A percentile compares a stretch with the other conserved stretches of the same genome.
These are phyloP conservation scores for Clamator glandarius DNA, from an alignment of 2,797 vertebrate species.

Conservation along the genomic window DNA sequence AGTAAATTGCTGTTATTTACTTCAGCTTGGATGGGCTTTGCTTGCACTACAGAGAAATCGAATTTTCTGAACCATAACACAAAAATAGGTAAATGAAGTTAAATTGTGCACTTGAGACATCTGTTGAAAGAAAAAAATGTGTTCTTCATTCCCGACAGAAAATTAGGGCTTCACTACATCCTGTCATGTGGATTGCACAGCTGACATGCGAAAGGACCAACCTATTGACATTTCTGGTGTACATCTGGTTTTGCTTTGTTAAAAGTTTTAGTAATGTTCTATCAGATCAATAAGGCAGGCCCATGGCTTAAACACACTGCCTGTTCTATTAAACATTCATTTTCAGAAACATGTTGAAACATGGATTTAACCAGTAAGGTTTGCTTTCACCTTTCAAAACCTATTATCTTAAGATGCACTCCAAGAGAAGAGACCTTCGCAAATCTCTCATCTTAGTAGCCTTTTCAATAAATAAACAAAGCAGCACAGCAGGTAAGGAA, in stretches of 20 bases:
- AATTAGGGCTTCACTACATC: not conserved
- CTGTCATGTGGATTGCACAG: not conserved
- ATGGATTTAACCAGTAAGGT: not conserved
- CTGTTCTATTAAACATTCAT: not conserved
- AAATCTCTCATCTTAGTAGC: not conserved
- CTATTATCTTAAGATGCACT: not conserved
- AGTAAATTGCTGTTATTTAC: slow-evolving; percentile 37
- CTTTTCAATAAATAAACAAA: not conserved
- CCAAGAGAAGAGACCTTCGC: not conserved
- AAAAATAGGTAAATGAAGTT: slow-evolving; percentile 44
- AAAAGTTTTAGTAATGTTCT: not conserved
- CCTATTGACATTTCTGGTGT: not conserved
- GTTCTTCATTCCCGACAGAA: not conserved
- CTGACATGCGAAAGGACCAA: not conserved
- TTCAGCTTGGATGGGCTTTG: not conserved
- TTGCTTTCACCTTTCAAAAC: not conserved
- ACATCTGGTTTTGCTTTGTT: not conserved
- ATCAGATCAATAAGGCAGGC: not conserved
- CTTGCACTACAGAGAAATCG: not conserved
- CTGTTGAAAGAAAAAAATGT: not conserved
- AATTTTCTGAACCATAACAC: slow-evolving; percentile 4
- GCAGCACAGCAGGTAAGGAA: not conserved
- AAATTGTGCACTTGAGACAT: not conserved
- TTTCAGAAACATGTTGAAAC: not conserved
- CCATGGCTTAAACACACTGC: not conserved